Percentiles rank a stretch among this genome's conserved stretches.
These are phyloP conservation scores for Trichomalopsis sarcophagae DNA, from an alignment of 1,140 invertebrate genomes.

Conservation along the genomic window DNA sequence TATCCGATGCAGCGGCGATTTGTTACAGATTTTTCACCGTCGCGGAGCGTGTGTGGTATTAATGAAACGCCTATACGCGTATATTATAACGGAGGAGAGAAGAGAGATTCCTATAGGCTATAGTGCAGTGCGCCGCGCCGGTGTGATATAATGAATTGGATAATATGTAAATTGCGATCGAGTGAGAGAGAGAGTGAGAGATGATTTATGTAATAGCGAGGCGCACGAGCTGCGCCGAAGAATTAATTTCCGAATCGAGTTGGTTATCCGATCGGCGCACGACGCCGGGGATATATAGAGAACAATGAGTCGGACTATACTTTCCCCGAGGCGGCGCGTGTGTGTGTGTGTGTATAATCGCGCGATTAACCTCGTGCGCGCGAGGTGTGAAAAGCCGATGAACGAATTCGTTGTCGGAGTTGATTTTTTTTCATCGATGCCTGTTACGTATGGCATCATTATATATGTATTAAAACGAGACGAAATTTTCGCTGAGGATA, in stretches of 20 bases:
- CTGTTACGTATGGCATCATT: too few species aligned
- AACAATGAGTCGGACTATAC: background rate
- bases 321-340: background rate
- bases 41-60: background rate
- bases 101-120: background rate
- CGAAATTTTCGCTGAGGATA: too few species aligned
- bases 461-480: too few species aligned
- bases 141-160: background rate
- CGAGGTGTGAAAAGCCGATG: background rate
- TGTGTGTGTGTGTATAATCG: background rate
- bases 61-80: too few species aligned
- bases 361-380: background rate
- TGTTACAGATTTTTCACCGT: background rate
- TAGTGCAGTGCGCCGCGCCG: too few species aligned
- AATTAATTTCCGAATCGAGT: slow-evolving; percentile 1
- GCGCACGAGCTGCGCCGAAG: background rate
- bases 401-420: background rate
- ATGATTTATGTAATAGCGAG: background rate
- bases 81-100: background rate
- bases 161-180: background rate
- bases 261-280: background rate
- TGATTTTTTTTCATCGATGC: background rate
- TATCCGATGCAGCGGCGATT: background rate
- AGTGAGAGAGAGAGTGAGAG: background rate
- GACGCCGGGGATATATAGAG: background rate